phyloP scores from a whole-genome alignment of 2,113 vertebrate genomes.

The Triplophysa siluroides region DNA sequence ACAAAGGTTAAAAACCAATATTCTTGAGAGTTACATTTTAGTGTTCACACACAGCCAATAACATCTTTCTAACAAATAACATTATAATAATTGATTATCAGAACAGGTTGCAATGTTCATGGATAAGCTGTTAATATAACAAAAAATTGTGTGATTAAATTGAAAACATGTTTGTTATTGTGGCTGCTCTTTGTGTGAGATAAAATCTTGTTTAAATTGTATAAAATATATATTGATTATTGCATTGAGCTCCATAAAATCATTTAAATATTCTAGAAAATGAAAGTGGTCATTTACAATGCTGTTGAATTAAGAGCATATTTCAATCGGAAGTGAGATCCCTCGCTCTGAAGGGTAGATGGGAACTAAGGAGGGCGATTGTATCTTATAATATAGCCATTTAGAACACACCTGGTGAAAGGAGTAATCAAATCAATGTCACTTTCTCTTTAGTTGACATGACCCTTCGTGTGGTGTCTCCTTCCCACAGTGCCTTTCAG shows the following conservation, averaged over 20 bases:
- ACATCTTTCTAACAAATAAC: neutral
- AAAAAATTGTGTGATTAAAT: neutral
- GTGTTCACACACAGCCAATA: neutral
- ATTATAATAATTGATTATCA: neutral
- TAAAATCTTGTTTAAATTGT: neutral
- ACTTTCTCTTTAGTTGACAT: too few species aligned
- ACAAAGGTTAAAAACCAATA: too few species aligned
- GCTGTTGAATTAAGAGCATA: too few species aligned
- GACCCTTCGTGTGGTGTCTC: too few species aligned
- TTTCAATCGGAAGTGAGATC: too few species aligned
- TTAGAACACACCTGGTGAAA: too few species aligned
- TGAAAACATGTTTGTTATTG: neutral
- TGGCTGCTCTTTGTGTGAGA: neutral
- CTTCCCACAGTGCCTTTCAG: too few species aligned
- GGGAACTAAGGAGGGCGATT: too few species aligned
- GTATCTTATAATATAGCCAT: too few species aligned
- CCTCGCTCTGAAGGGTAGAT: too few species aligned
- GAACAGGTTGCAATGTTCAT: neutral
- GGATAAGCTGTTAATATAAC: neutral
- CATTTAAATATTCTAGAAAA: constrained; percentile 6
- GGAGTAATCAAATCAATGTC: too few species aligned
- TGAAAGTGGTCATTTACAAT: too few species aligned
- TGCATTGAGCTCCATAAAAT: neutral
- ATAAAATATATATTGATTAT: neutral
- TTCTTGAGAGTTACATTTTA: neutral